A percentile compares a stretch with the other conserved stretches of the same genome.
These are phyloP conservation scores for Pyxicephalus adspersus DNA, from an alignment of 2,113 vertebrate species.

Conservation along the genomic window DNA sequence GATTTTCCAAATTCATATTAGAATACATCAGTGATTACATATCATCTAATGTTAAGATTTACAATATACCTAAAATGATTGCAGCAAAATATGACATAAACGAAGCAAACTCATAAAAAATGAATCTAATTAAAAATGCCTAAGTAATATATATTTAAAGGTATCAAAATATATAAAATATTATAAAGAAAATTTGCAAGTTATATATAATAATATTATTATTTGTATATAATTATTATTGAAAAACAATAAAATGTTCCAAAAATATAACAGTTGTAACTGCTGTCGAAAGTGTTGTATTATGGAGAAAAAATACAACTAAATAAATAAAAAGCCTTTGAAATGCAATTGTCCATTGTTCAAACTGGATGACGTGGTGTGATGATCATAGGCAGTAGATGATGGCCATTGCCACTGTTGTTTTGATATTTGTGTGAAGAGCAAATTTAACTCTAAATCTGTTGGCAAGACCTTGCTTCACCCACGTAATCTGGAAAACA, in stretches of 20 bases:
- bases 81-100: no score
- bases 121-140: no score
- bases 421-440: slow-evolving; percentile 78
- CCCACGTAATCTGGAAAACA: slow-evolving; percentile 75
- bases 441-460: slow-evolving; percentile 80
- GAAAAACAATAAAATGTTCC: background rate
- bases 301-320: background rate
- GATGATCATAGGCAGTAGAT: slow-evolving; percentile 69
- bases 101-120: no score
- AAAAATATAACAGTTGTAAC: background rate
- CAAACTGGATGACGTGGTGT: slow-evolving; percentile 77
- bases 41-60: no score
- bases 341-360: background rate
- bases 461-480: slow-evolving; percentile 74
- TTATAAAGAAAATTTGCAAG: no score
- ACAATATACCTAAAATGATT: no score
- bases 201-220: no score
- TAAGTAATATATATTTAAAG: no score
- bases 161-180: background rate
- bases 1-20: no score
- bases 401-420: slow-evolving; percentile 68
- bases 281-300: background rate
- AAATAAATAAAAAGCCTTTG: background rate
- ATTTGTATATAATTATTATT: no score
- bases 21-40: no score